These are phyloP conservation scores for Stenodema calcarata DNA, from an alignment of 2,888 invertebrate species.

Conservation along the genomic window DNA sequence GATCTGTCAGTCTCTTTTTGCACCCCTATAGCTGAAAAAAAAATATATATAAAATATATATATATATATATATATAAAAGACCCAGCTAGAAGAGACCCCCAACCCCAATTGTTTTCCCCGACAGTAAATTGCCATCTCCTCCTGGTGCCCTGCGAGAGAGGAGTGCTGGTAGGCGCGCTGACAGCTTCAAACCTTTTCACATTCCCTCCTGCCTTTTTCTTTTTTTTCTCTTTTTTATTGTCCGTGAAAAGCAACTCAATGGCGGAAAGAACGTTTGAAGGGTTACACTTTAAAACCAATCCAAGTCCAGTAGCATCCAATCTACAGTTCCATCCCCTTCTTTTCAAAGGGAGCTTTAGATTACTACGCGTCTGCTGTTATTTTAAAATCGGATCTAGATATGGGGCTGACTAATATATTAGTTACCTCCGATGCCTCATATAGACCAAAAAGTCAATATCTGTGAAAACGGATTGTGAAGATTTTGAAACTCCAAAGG, in stretches of 20 bases:
- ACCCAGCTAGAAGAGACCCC: background rate
- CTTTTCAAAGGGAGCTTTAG: background rate
- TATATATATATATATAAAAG: background rate
- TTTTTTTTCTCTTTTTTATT: background rate
- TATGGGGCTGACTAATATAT: too few relatives aligned
- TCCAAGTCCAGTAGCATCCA: background rate
- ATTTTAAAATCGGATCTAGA: background rate
- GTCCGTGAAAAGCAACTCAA: background rate
- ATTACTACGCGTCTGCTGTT: too few relatives aligned
- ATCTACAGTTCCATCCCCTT: background rate
- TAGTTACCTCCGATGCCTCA: too few relatives aligned
- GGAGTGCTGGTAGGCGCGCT: background rate
- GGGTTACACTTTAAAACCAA: background rate
- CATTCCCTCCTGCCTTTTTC: background rate
- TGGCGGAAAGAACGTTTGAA: background rate
- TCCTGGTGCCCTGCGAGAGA: constrained; percentile 15
- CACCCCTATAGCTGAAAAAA: background rate
- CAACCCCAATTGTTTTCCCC: constrained; percentile 27
- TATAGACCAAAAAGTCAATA: too few relatives aligned
- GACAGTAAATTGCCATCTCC: constrained; percentile 39
- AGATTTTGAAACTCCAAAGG: too few relatives aligned
- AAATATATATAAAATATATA: background rate
- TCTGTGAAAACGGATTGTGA: too few relatives aligned
- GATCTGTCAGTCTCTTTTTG: constrained; percentile 23
- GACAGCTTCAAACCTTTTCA: constrained; percentile 18